These are phyloP conservation scores for Shinisaurus crocodilurus DNA, from an alignment of 2,113 vertebrate species.

Conservation along the genomic window DNA sequence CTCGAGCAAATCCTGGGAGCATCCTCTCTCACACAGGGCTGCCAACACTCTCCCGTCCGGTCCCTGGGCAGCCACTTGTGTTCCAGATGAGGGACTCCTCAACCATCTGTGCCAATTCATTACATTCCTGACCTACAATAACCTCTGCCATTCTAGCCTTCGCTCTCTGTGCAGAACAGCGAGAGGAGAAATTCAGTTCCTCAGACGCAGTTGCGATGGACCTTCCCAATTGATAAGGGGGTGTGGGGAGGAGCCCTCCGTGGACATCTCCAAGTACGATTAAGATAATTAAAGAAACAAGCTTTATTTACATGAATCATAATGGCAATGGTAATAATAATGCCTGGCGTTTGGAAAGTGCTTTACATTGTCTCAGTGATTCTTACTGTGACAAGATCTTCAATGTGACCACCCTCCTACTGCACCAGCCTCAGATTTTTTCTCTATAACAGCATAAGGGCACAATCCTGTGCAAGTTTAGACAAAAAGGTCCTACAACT, in stretches of 20 bases:
- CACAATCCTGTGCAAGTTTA: too few relatives aligned
- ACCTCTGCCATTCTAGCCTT: background rate
- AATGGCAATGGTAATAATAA: background rate
- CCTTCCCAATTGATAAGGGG: background rate
- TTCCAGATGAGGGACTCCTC: slow-evolving; percentile 22
- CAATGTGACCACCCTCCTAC: background rate
- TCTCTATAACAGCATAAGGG: background rate
- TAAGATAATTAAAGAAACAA: background rate
- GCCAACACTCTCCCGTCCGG: background rate
- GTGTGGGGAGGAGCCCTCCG: background rate
- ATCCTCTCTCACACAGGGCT: background rate
- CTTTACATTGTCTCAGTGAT: background rate
- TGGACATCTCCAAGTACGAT: background rate
- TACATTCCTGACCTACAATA: slow-evolving; percentile 3
- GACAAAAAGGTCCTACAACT: too few relatives aligned
- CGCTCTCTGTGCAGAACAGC: background rate
- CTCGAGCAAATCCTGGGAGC: background rate
- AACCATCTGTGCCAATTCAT: slow-evolving; percentile 16
- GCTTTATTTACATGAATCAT: background rate
- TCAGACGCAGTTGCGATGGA: background rate
- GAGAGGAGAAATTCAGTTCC: too few relatives aligned
- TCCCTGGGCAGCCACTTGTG: background rate
- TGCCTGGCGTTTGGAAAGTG: background rate
- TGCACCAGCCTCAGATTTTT: background rate
- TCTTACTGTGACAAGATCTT: background rate